phyloP scores from a whole-genome alignment of 2,888 invertebrate genomes.

The Eupithecia dodoneata region DNA sequence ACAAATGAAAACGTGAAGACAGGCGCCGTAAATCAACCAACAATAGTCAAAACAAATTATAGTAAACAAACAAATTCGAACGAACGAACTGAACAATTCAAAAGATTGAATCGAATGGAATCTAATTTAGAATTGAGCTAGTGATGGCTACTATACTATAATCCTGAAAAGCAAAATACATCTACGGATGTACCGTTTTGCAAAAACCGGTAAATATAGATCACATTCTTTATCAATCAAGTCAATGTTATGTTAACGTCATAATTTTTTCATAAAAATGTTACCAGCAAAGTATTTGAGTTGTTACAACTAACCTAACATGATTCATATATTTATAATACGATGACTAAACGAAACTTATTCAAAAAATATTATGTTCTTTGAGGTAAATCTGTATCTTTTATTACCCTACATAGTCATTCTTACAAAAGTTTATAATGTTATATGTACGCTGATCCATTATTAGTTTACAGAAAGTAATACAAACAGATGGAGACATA shows the following conservation, averaged over 20 bases:
- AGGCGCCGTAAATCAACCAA: background rate
- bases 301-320: background rate
- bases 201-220: background rate
- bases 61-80: constrained; percentile 20
- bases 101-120: background rate
- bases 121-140: background rate
- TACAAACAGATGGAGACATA: no score
- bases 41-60: background rate
- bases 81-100: constrained; percentile 31
- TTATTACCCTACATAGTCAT: no score
- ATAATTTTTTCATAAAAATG: background rate
- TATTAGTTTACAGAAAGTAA: no score
- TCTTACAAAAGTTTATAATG: no score
- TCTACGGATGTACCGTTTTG: no score
- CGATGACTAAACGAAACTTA: no score
- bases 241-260: background rate
- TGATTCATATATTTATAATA: no score
- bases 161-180: background rate
- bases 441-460: no score
- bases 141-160: background rate
- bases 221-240: background rate
- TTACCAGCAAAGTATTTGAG: background rate
- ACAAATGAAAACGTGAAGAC: background rate
- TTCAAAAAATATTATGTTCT: no score
- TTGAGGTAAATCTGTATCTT: no score